phyloP scores from a whole-genome alignment of 37 sponge, comb jelly and placozoan genomes.

The Bolinopsis microptera region DNA sequence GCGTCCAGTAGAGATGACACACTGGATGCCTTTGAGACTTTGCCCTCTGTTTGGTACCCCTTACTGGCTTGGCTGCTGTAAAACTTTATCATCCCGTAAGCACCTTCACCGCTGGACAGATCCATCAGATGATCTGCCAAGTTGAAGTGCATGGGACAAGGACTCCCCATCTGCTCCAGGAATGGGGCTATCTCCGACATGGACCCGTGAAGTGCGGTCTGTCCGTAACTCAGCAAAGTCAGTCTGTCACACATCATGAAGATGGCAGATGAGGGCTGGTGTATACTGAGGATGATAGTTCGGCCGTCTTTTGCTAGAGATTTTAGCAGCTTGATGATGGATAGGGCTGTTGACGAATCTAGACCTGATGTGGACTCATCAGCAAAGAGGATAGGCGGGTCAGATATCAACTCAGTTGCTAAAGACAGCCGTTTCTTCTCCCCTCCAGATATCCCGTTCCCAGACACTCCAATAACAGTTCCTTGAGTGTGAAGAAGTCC shows the following conservation, averaged over 20 bases:
- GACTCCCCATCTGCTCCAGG: constrained; percentile 1
- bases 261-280: constrained; percentile 57
- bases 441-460: constrained; percentile 54
- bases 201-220: constrained; percentile 1
- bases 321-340: neutral
- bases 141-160: constrained; percentile 41
- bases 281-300: constrained; percentile 36
- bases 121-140: constrained; percentile 62
- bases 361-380: constrained; percentile 59
- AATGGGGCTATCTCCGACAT: neutral
- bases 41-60: neutral
- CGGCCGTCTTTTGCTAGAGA: constrained; percentile 45
- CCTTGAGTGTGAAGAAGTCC: constrained; percentile 16
- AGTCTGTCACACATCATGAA: constrained; percentile 49
- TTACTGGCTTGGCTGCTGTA: neutral
- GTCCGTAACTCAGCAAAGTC: constrained; percentile 38
- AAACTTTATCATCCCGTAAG: constrained; percentile 9
- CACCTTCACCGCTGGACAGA: neutral
- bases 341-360: constrained; percentile 36
- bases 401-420: constrained; percentile 55
- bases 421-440: constrained; percentile 30
- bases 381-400: constrained; percentile 53
- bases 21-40: neutral
- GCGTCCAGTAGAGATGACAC: constrained; percentile 45
- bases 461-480: constrained; percentile 33